Evolutionary conservation across 1,140 invertebrate species (phyloP).

Genomic region (Asobara japonica): DNA sequence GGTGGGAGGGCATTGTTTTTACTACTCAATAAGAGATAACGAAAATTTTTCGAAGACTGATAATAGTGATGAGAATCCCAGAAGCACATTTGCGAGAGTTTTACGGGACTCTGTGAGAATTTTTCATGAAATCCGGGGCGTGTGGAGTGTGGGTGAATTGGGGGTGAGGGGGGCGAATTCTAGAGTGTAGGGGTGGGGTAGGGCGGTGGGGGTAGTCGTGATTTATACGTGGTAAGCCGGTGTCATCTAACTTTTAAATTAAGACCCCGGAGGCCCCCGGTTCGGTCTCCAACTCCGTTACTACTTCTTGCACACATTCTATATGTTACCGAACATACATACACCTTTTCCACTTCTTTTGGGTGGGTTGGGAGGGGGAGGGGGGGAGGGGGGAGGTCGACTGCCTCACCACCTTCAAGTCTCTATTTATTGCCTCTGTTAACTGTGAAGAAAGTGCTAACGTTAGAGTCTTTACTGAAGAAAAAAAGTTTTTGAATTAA

Average conservation of each 20-base stretch:
- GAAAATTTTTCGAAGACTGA: not conserved
- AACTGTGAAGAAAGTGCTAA: constrained; percentile 31
- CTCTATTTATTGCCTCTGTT: constrained; percentile 14
- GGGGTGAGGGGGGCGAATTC: not conserved
- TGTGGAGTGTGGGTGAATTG: not conserved
- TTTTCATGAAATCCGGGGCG: not conserved
- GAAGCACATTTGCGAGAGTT: constrained; percentile 3
- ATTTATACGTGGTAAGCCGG: constrained; percentile 47
- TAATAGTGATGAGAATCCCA: not conserved
- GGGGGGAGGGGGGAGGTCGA: too few relatives aligned
- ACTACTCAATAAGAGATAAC: not conserved
- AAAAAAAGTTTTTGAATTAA: not conserved
- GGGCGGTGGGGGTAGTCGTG: constrained; percentile 24
- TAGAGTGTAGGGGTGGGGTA: constrained; percentile 8
- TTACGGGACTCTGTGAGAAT: not conserved
- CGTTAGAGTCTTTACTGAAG: not conserved
- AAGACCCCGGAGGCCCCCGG: constrained; percentile 38
- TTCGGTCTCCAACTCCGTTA: not conserved
- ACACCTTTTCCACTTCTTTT: constrained; percentile 1
- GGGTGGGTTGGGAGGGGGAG: not conserved
- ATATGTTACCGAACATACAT: not conserved
- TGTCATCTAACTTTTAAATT: constrained; percentile 56
- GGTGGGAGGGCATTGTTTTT: not conserved
- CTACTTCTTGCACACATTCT: constrained; percentile 14
- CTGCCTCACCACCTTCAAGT: not conserved